Conservation (phyloP, 2,888 invertebrate genomes). For the Celastrina argiolus region DNA sequence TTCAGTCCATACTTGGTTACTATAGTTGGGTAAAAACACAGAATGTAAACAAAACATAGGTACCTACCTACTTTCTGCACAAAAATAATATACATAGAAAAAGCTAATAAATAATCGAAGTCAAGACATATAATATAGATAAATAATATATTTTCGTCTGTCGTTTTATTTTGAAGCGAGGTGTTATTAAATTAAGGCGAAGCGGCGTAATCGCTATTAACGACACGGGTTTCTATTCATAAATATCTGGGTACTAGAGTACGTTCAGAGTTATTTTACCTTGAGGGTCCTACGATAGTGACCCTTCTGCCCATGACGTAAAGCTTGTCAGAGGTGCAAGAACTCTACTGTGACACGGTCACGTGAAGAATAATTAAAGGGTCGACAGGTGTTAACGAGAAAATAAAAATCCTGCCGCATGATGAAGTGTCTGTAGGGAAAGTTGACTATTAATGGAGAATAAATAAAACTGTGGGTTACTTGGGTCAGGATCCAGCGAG, state of each 20-base stretch:
- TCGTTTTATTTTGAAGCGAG: background rate
- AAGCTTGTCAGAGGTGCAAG: no score
- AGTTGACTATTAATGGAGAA: background rate
- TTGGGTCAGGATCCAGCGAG: background rate
- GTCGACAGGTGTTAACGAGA: slow-evolving; percentile 20
- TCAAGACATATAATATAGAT: background rate
- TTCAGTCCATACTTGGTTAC: no score
- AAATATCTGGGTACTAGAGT: background rate
- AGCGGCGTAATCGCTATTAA: slow-evolving; percentile 7
- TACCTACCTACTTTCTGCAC: no score
- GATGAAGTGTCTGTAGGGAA: background rate
- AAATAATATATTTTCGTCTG: background rate
- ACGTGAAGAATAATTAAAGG: slow-evolving; percentile 16
- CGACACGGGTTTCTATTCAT: background rate
- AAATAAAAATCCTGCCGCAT: slow-evolving; percentile 6
- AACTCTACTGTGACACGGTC: no score
- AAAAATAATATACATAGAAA: no score
- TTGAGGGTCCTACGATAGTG: no score
- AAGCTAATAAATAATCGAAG: background rate
- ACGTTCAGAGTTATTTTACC: no score
- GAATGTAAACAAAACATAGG: no score
- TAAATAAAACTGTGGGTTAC: background rate
- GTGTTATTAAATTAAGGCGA: slow-evolving; percentile 4
- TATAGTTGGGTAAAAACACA: no score
- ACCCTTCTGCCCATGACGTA: no score